Evolutionary conservation across 2,113 vertebrate genomes (phyloP), one percentile per base, ranked within the genome.

Genomic region (Pterocles gutturalis): DNA sequence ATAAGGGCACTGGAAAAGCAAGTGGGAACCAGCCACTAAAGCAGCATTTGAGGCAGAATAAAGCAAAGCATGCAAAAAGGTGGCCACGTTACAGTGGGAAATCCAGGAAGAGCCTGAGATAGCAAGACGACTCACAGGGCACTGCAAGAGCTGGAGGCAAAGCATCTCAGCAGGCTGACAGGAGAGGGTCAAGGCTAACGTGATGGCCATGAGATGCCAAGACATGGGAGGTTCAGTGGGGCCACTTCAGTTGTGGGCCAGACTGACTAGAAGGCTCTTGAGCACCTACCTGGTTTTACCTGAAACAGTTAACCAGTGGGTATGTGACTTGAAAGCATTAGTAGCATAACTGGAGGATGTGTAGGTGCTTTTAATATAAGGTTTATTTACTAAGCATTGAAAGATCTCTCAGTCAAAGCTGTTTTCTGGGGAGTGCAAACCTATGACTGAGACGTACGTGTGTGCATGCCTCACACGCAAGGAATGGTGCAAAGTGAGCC

Each of bases 1-100:
- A 8, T 22, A 36, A 60, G 25, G 3, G 1, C 26, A 26, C 17
- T 17, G 28, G 21, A 78, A 53, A 72, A 48, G 7, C 0, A 0
- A 73, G 26, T 0, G 18, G 10, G n/a, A 94, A 45, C 7, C 33
- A 25, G 36, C 16, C 48, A 41, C 26, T 3, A 12, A 57, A 62
- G n/a, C 58, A 61, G 17, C 54, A 5, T n/a, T 49, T 1, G 45
- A 73, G 78, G 54, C 64, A 61, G 49, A 0, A 0, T 5, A 20
- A 46, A 43, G 45, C 45, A 34, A 53, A 70, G 33, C 31, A 7
- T 29, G 38, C 15, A n/a, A 33, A 53, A 58, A 34, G 5, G 33
- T 29, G 38, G 14, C 18, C 28, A 5, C 1, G 0, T 34, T 48
- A 3, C 2, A 3, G 11, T n/a, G 33, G 26, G 34, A 46, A 83